These are phyloP conservation scores for Erebia ligea DNA, from an alignment of 2,888 invertebrate genomes.

Conservation along the genomic window DNA sequence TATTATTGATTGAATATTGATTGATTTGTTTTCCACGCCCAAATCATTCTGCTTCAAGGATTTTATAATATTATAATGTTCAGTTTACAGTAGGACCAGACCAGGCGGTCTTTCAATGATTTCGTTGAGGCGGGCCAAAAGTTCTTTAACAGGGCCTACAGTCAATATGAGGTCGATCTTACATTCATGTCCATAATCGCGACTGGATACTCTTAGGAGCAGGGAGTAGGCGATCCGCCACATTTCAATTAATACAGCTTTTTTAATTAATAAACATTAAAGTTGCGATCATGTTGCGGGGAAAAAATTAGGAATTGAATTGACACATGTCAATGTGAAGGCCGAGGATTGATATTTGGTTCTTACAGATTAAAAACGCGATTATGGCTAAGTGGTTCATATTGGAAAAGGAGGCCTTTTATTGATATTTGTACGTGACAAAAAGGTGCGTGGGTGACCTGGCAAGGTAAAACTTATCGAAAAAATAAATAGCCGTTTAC, in stretches of 20 bases:
- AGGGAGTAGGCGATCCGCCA: conserved; percentile 78
- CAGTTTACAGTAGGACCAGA: conserved; percentile 12
- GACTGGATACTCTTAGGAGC: conserved; percentile 66
- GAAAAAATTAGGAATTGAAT: conserved; percentile 36
- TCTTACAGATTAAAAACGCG: conserved; percentile 34
- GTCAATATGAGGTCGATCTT: conserved; percentile 72
- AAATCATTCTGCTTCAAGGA: background rate
- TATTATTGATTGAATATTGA: background rate
- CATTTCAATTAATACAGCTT: conserved; percentile 57
- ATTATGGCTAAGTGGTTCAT: conserved; percentile 23
- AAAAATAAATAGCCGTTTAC: background rate
- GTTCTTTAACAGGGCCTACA: conserved; percentile 64
- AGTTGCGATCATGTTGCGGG: conserved; percentile 11
- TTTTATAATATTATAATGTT: background rate
- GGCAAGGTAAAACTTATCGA: background rate
- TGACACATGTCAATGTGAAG: conserved; percentile 40
- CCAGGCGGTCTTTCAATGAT: conserved; percentile 29
- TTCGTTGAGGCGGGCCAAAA: conserved; percentile 58
- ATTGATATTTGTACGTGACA: conserved; percentile 11
- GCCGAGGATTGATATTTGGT: conserved; percentile 22
- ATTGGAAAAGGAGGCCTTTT: conserved; percentile 22
- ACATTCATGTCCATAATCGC: conserved; percentile 68
- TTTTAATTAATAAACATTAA: conserved; percentile 17
- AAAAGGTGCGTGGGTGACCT: conserved; percentile 21
- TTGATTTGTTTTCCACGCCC: background rate